phyloP scores from a whole-genome alignment of 1,140 invertebrate genomes.

The Lycorma delicatula region DNA sequence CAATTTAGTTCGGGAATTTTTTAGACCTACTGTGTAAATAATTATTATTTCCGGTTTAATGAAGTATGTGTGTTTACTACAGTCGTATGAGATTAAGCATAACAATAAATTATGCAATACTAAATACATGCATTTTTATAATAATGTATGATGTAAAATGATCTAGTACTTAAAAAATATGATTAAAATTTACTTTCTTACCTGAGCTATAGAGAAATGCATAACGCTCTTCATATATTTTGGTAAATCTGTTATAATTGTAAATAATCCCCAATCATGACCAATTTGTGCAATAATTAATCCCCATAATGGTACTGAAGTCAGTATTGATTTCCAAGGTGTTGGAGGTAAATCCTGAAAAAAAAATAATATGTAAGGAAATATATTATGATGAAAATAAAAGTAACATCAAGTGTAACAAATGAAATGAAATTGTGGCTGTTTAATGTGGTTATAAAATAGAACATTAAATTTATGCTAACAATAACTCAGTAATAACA shows the following conservation, averaged over 20 bases:
- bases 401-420: no score
- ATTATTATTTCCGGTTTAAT: no score
- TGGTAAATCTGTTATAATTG: conserved; percentile 74
- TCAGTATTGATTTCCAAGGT: conserved; percentile 64
- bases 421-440: no score
- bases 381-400: no score
- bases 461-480: no score
- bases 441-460: no score
- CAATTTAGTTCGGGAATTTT: no score
- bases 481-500: no score
- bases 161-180: conserved; percentile 23
- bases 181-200: conserved; percentile 35
- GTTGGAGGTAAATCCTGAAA: conserved; percentile 32
- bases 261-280: conserved; percentile 81
- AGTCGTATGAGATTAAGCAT: not conserved
- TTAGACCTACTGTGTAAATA: no score
- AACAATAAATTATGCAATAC: conserved; percentile 26
- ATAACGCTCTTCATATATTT: conserved; percentile 76
- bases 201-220: conserved; percentile 62
- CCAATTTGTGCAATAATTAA: conserved; percentile 62
- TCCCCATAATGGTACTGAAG: conserved; percentile 65
- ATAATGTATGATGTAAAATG: not conserved
- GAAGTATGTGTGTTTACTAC: no score
- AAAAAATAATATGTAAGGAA: not conserved
- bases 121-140: not conserved